Evolutionary conservation across 2,888 invertebrate genomes (phyloP).

Genomic region (Andrena camellia): DNA sequence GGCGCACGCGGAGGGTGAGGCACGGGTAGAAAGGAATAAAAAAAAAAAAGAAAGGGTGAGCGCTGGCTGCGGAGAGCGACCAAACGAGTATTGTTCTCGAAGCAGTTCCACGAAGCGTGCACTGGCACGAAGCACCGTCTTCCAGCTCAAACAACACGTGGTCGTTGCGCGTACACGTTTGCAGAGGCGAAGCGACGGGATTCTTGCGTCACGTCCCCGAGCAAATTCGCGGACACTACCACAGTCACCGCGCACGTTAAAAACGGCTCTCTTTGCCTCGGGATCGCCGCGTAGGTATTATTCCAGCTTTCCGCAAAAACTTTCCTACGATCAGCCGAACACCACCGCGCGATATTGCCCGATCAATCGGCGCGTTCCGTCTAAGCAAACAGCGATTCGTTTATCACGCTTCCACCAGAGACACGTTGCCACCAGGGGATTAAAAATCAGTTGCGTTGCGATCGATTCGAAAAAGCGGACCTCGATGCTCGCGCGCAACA

Average conservation of each 20-base stretch:
- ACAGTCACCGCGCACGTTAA: not conserved
- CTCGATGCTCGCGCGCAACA: constrained; percentile 33
- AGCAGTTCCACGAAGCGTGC: not conserved
- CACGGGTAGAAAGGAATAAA: not conserved
- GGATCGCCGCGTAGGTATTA: not conserved
- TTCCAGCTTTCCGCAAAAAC: constrained; percentile 27
- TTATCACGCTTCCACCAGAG: not conserved
- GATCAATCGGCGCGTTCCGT: not conserved
- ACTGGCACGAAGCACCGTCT: not conserved
- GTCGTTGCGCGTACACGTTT: constrained; percentile 6
- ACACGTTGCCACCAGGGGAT: not conserved
- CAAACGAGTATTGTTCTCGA: not conserved
- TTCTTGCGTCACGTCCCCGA: constrained; percentile 43
- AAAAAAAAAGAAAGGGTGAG: not conserved
- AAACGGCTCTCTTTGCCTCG: not conserved
- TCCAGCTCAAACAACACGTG: constrained; percentile 35
- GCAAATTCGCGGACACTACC: constrained; percentile 24
- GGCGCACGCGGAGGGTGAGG: not conserved
- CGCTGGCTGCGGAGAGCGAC: not conserved
- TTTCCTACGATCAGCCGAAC: not conserved
- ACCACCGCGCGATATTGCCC: not conserved
- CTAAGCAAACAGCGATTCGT: not conserved
- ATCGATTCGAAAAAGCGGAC: constrained; percentile 11
- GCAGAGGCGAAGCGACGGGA: constrained; percentile 3
- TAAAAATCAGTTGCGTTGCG: not conserved